Percentiles rank a stretch among this genome's conserved stretches.
Conservation (phyloP, 2,113 vertebrate species). For the Proterorhinus semilunaris region DNA sequence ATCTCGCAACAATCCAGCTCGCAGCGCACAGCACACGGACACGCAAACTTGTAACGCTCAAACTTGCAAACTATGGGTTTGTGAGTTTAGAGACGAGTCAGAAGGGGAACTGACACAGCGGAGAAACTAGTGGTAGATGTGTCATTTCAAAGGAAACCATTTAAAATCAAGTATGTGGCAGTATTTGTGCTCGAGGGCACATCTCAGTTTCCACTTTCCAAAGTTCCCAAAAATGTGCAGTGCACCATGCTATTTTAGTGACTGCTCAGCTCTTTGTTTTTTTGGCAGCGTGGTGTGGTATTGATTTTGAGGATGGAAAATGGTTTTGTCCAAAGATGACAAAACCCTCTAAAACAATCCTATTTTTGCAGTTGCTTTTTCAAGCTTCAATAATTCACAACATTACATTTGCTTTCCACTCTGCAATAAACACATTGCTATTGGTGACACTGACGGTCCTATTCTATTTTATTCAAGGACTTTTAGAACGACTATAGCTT, state of each 20-base stretch:
- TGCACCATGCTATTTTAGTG: constrained; percentile 4
- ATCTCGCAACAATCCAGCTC: too few relatives aligned
- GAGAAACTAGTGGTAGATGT: too few relatives aligned
- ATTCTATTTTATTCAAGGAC: too few relatives aligned
- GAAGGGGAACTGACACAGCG: too few relatives aligned
- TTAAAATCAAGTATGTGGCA: neutral
- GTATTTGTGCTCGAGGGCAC: neutral
- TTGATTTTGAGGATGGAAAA: neutral
- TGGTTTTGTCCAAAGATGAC: neutral
- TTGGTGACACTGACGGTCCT: neutral
- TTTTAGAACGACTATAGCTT: too few relatives aligned
- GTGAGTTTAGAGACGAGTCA: too few relatives aligned
- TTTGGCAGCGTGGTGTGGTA: neutral
- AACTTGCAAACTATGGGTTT: too few relatives aligned
- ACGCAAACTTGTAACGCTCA: too few relatives aligned
- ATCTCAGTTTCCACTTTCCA: neutral
- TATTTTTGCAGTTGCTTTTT: neutral
- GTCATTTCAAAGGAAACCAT: neutral
- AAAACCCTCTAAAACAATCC: neutral
- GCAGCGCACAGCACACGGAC: too few relatives aligned
- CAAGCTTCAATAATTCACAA: neutral
- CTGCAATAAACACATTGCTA: neutral
- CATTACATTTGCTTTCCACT: neutral
- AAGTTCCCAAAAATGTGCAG: constrained; percentile 1
- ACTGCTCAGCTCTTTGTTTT: constrained; percentile 2